These are phyloP conservation scores for Campoplex nolae DNA, from an alignment of 2,888 invertebrate genomes.

Conservation along the genomic window DNA sequence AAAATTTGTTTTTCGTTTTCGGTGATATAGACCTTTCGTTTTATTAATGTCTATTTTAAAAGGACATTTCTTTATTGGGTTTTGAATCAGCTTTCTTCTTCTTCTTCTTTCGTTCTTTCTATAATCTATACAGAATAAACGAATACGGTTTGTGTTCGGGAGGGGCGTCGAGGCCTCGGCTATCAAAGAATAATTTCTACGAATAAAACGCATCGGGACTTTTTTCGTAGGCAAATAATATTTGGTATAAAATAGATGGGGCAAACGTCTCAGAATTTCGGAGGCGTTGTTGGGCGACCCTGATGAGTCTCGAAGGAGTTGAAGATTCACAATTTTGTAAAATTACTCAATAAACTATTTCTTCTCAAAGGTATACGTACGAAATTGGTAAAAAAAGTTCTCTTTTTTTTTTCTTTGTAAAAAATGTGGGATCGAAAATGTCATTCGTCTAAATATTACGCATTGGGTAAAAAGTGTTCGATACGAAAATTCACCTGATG, in stretches of 20 bases:
- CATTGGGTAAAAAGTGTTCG: background rate
- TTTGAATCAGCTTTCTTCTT: background rate
- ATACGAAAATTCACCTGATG: background rate
- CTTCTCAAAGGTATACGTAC: background rate
- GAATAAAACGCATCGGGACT: slow-evolving; percentile 2
- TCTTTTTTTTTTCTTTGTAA: background rate
- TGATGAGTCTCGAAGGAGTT: background rate
- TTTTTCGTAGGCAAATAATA: slow-evolving; percentile 11
- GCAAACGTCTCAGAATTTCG: background rate
- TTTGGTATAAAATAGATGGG: background rate
- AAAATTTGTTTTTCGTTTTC: slow-evolving; percentile 38
- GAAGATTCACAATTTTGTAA: background rate
- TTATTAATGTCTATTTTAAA: background rate
- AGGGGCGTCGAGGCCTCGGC: slow-evolving; percentile 7
- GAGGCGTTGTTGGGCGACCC: background rate
- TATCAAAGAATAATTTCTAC: slow-evolving; percentile 24
- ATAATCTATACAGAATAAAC: slow-evolving; percentile 54
- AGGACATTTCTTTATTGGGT: background rate
- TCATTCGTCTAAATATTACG: background rate
- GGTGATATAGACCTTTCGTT: slow-evolving; percentile 21
- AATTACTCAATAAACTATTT: background rate
- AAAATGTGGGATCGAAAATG: background rate
- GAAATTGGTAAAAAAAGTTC: background rate
- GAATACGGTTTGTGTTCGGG: slow-evolving; percentile 41
- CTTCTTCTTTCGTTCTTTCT: slow-evolving; percentile 9